Evolutionary conservation across 2,113 vertebrate genomes (phyloP), one percentile per base, ranked within the genome.

Genomic region (Antechinus stuartii): DNA sequence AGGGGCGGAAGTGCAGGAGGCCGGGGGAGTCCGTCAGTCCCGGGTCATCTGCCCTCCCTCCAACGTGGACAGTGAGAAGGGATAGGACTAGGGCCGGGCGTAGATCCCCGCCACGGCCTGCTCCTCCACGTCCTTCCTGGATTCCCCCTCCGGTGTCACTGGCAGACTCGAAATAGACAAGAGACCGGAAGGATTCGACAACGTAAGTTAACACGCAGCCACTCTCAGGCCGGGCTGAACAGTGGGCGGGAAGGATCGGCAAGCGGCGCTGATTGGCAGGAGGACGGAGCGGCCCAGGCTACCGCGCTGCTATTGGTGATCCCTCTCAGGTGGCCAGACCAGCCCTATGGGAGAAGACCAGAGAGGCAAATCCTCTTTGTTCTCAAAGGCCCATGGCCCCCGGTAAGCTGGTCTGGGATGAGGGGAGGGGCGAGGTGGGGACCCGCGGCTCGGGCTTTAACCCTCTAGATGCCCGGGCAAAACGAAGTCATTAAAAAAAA

Each of bases 131-230:
- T 94, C 50, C 61, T 76, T 68, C 42, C 42, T 91, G 61, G 96
- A 93, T 95, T 96, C 91, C 96, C 94, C 90, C 95, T 93, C 55
- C 30, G 91, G 95, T 96, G 68, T 92, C 96, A 55, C 23, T 55
- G 90, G 95, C 84, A 91, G 94, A 89, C 91, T 95, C 8, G 19
- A 10, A 76, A 92, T 55, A 89, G 90, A 68, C 5, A 91, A 54
- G 96, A 92, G 50, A 54, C 50, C 49, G 68, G 84, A 92, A 93
- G 92, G 96, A 96, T 97, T 97, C 94, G 92, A 96, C 95, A 52
- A 96, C 94, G 97, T 95, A 97, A 93, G 97, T 97, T 95, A 96
- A 96, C 97, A 84, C 92, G 96, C 97, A 94, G 96, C 55, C 96
- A 94, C 96, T 93, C 97, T 91, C 10, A 0, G 1, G 93, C 95